phyloP scores from a whole-genome alignment of 2,113 vertebrate species.

The Calyptommatus sinebrachiatus region DNA sequence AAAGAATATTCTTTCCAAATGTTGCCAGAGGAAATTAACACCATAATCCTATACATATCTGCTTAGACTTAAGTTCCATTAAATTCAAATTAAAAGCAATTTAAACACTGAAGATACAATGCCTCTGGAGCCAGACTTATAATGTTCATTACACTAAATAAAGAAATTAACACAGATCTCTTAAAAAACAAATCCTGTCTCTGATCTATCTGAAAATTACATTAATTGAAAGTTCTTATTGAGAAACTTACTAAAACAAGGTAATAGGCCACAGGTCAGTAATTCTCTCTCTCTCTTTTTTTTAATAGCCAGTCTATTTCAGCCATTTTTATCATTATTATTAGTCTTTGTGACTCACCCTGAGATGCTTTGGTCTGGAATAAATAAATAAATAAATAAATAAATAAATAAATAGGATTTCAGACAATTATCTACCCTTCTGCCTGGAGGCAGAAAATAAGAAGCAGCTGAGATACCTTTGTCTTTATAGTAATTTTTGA shows the following conservation, averaged over 20 bases:
- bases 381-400: too few relatives aligned
- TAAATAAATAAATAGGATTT: not conserved
- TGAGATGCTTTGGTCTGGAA: too few relatives aligned
- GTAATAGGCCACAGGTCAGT: fast-evolving
- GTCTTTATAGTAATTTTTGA: too few relatives aligned
- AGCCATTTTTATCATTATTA: too few relatives aligned
- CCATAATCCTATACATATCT: not conserved
- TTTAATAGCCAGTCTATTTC: too few relatives aligned
- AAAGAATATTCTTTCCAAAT: not conserved
- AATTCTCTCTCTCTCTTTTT: too few relatives aligned
- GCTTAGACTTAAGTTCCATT: not conserved
- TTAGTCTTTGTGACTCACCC: too few relatives aligned
- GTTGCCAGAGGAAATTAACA: not conserved
- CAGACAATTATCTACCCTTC: not conserved
- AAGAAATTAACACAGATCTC: not conserved
- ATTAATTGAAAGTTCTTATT: not conserved
- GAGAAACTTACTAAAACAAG: not conserved
- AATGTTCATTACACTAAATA: not conserved
- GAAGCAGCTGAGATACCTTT: not conserved
- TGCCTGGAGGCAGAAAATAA: not conserved
- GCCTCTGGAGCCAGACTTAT: not conserved
- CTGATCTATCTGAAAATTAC: not conserved
- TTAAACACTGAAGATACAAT: not conserved
- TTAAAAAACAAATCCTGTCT: not conserved
- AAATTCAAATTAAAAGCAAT: not conserved